Evolutionary conservation across 2,888 invertebrate species (phyloP).

Genomic region (Omphaloscelis lunosa): DNA sequence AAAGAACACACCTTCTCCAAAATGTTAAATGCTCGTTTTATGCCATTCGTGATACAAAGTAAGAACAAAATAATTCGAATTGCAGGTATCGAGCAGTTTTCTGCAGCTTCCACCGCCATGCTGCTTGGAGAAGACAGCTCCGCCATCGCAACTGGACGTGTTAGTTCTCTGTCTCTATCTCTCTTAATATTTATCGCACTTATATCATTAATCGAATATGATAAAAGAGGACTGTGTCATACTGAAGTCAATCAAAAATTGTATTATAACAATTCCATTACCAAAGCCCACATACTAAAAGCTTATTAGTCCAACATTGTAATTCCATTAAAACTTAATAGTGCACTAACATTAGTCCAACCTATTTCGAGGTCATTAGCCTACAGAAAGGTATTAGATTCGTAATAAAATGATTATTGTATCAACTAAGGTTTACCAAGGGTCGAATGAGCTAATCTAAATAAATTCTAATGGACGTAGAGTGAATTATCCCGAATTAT

Average conservation of each 20-base stretch:
- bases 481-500: constrained; percentile 54
- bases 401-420: constrained; percentile 59
- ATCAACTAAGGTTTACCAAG: constrained; percentile 51
- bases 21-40: too few species aligned
- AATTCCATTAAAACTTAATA: constrained; percentile 43
- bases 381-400: constrained; percentile 40
- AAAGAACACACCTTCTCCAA: too few species aligned
- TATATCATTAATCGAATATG: too few species aligned
- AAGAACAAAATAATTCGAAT: constrained; percentile 10
- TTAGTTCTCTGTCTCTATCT: constrained; percentile 77
- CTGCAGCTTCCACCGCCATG: constrained; percentile 94
- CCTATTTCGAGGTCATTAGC: constrained; percentile 42
- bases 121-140: constrained; percentile 95
- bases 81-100: constrained; percentile 93
- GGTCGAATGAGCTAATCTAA: constrained; percentile 53
- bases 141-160: constrained; percentile 93
- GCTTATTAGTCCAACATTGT: constrained; percentile 14
- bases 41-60: not conserved
- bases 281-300: constrained; percentile 14
- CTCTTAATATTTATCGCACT: too few species aligned
- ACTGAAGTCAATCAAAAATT: not conserved
- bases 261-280: constrained; percentile 7
- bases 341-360: constrained; percentile 36
- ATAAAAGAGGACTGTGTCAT: too few species aligned
- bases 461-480: constrained; percentile 44